Evolutionary conservation across 2,888 invertebrate genomes (phyloP).

Genomic region (Adelognathus sp.): DNA sequence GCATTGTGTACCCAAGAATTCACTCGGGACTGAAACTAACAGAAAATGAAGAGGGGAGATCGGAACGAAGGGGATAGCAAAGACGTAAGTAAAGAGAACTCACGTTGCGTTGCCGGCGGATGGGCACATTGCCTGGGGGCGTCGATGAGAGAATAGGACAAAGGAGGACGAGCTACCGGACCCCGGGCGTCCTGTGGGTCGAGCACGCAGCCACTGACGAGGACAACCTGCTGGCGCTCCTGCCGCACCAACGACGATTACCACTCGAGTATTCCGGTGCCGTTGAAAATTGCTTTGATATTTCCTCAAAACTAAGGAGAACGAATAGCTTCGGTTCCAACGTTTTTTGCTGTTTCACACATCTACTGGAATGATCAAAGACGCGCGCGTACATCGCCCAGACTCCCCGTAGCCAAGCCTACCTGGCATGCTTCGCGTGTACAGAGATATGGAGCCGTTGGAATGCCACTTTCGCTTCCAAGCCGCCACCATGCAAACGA

Average conservation of each 20-base stretch:
- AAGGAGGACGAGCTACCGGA: conserved; percentile 79
- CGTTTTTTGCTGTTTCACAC: conserved; percentile 71
- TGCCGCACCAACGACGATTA: conserved; percentile 67
- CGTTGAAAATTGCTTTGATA: neutral
- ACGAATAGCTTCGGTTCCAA: conserved; percentile 52
- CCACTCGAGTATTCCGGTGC: conserved; percentile 30
- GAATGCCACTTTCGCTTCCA: neutral
- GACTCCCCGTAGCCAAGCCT: conserved; percentile 44
- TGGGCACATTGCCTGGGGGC: conserved; percentile 81
- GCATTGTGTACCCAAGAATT: too few species aligned
- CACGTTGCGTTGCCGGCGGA: conserved; percentile 80
- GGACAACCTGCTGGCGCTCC: conserved; percentile 64
- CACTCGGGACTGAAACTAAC: too few species aligned
- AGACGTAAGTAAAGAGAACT: conserved; percentile 65
- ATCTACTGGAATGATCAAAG: conserved; percentile 64
- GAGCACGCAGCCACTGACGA: conserved; percentile 56
- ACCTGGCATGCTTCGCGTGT: conserved; percentile 6
- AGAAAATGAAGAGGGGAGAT: neutral
- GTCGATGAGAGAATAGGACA: conserved; percentile 76
- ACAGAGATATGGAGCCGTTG: neutral
- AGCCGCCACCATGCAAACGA: neutral
- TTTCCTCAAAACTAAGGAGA: conserved; percentile 2
- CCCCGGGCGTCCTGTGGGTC: conserved; percentile 70
- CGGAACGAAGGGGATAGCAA: neutral
- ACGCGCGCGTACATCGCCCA: conserved; percentile 74